phyloP scores from a whole-genome alignment of 2,888 invertebrate species.

The Papilio demoleus region DNA sequence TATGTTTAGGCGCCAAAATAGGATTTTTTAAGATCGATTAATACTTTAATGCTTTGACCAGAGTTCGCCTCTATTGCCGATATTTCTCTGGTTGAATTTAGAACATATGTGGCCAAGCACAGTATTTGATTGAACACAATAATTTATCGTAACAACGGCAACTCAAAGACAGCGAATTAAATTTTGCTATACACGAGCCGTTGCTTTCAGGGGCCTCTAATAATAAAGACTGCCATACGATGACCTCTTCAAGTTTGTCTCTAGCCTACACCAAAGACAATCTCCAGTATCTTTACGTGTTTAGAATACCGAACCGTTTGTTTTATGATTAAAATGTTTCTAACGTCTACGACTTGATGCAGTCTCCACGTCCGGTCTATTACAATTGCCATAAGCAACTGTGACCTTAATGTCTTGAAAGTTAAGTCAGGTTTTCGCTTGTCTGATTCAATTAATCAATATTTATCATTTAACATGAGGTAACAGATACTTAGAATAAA shows the following conservation, averaged over 20 bases:
- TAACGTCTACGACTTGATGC: slow-evolving; percentile 20
- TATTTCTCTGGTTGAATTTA: too few species aligned
- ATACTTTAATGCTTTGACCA: too few species aligned
- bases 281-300: slow-evolving; percentile 9
- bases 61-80: too few species aligned
- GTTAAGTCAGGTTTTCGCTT: slow-evolving; percentile 2
- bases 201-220: too few species aligned
- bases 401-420: neutral
- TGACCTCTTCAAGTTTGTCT: neutral
- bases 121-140: too few species aligned
- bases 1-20: too few species aligned
- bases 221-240: too few species aligned
- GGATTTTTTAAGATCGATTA: too few species aligned
- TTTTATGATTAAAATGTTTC: slow-evolving; percentile 23
- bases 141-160: too few species aligned
- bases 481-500: slow-evolving; percentile 26
- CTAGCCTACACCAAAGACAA: neutral
- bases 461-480: slow-evolving; percentile 27
- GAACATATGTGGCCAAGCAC: too few species aligned
- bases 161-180: too few species aligned
- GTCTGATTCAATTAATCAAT: slow-evolving; percentile 2
- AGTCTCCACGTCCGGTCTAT: slow-evolving; percentile 31
- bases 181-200: too few species aligned
- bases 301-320: slow-evolving; percentile 16
- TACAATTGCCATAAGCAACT: neutral